A percentile compares a stretch with the other conserved stretches of the same genome.
These are phyloP conservation scores for Epistrophella euchroma DNA, from an alignment of 2,888 invertebrate genomes.

Conservation along the genomic window DNA sequence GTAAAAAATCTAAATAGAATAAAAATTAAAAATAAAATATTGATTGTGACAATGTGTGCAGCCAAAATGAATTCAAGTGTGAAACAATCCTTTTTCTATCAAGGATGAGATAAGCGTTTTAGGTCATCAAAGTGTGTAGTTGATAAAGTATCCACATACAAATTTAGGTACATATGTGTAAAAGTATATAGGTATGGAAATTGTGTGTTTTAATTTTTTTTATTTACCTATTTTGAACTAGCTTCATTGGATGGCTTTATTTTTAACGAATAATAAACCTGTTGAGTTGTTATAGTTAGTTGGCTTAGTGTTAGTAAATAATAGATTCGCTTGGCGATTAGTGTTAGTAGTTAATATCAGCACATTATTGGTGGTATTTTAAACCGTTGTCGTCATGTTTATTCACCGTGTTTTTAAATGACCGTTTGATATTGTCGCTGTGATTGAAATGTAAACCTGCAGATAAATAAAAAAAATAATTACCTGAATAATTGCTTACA, in stretches of 20 bases:
- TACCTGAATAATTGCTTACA: constrained; percentile 20
- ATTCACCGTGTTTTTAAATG: neutral
- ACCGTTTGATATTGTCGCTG: neutral
- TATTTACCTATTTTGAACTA: too few relatives aligned
- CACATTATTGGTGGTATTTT: neutral
- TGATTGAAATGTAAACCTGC: neutral
- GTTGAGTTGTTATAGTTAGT: constrained; percentile 2
- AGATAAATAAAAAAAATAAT: constrained; percentile 8
- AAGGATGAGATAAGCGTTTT: constrained; percentile 48
- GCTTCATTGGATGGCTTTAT: constrained; percentile 1
- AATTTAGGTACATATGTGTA: too few relatives aligned
- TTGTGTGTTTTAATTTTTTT: too few relatives aligned
- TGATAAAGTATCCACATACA: neutral
- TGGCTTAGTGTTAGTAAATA: neutral
- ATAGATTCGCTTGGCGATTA: neutral
- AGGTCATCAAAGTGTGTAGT: constrained; percentile 67
- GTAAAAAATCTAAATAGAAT: constrained; percentile 33
- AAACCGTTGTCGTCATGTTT: constrained; percentile 6
- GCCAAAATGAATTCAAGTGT: constrained; percentile 67
- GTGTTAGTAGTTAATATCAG: neutral
- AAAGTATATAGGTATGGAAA: neutral
- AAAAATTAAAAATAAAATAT: constrained; percentile 72
- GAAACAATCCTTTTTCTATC: constrained; percentile 49
- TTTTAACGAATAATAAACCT: constrained; percentile 11
- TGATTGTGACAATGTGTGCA: constrained; percentile 66